A percentile compares a stretch with the other conserved stretches of the same genome.
These are phyloP conservation scores for Pangasius djambal DNA, from an alignment of 2,797 vertebrate species.

Conservation along the genomic window DNA sequence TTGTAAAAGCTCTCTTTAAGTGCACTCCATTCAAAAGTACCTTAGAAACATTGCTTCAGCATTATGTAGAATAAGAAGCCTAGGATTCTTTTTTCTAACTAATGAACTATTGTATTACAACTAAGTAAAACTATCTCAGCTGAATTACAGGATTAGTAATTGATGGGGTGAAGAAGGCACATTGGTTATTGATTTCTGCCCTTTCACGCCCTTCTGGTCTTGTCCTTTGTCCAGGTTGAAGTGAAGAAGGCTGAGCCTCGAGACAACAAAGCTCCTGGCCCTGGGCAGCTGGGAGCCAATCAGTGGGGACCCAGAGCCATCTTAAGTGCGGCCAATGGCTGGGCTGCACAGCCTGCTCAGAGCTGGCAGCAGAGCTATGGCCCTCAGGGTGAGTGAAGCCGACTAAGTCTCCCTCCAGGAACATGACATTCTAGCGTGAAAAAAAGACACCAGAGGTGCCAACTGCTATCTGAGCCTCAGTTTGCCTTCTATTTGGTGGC, in stretches of 20 bases:
- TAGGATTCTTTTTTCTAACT: conserved; percentile 59
- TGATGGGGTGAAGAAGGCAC: conserved; percentile 69
- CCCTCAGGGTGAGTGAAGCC: conserved; percentile 89
- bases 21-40: conserved; percentile 70
- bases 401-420: conserved; percentile 56
- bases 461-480: conserved; percentile 46
- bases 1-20: neutral
- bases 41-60: conserved; percentile 88
- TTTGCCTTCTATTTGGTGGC: conserved; percentile 45
- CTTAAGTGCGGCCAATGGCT: conserved; percentile 95
- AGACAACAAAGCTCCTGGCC: conserved; percentile 91
- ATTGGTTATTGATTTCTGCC: conserved; percentile 45
- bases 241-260: conserved; percentile 98
- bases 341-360: conserved; percentile 93
- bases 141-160: conserved; percentile 61
- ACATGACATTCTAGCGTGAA: conserved; percentile 55
- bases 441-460: conserved; percentile 51
- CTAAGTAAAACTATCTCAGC: conserved; percentile 77
- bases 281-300: conserved; percentile 87
- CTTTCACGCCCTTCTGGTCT: conserved; percentile 72
- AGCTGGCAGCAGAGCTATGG: conserved; percentile 96
- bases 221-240: conserved; percentile 96
- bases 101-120: conserved; percentile 64
- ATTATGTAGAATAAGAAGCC: conserved; percentile 59
- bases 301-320: conserved; percentile 95